phyloP scores from a whole-genome alignment of 2,888 invertebrate species.

The Coelopa pilipes region DNA sequence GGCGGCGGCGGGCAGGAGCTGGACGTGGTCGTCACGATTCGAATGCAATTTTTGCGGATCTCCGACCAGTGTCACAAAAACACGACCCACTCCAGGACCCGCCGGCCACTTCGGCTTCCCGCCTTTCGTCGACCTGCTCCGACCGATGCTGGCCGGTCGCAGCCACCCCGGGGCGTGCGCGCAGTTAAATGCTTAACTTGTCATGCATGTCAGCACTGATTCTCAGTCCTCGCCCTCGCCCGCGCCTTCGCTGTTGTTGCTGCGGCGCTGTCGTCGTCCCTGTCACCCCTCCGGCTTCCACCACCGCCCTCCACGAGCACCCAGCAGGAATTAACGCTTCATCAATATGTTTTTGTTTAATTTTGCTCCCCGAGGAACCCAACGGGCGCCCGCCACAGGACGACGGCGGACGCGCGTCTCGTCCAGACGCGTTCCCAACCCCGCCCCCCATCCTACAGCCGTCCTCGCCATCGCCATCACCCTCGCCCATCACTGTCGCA shows the following conservation, averaged over 20 bases:
- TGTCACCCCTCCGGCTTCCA: background rate
- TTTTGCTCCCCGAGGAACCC: background rate
- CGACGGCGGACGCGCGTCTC: too few relatives aligned
- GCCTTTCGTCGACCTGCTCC: too few relatives aligned
- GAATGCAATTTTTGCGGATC: background rate
- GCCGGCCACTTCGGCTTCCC: too few relatives aligned
- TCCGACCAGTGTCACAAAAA: background rate
- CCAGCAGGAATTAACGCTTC: slow-evolving; percentile 16
- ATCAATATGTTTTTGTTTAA: slow-evolving; percentile 16
- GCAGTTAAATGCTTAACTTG: slow-evolving; percentile 26
- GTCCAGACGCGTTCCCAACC: too few relatives aligned
- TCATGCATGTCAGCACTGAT: slow-evolving; percentile 9
- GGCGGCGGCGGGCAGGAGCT: background rate
- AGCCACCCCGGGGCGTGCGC: background rate
- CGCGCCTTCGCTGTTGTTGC: background rate
- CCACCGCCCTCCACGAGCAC: background rate
- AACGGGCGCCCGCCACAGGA: too few relatives aligned
- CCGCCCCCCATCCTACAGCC: too few relatives aligned
- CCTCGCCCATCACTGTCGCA: background rate
- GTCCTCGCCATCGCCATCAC: too few relatives aligned
- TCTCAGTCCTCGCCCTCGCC: background rate
- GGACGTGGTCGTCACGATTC: background rate
- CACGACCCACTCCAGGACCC: background rate
- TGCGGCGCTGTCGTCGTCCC: background rate
- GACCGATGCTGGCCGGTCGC: too few relatives aligned